Evolutionary conservation across 37 sponge, comb jelly and placozoan species (phyloP).

Genomic region (Spongilla lacustris): DNA sequence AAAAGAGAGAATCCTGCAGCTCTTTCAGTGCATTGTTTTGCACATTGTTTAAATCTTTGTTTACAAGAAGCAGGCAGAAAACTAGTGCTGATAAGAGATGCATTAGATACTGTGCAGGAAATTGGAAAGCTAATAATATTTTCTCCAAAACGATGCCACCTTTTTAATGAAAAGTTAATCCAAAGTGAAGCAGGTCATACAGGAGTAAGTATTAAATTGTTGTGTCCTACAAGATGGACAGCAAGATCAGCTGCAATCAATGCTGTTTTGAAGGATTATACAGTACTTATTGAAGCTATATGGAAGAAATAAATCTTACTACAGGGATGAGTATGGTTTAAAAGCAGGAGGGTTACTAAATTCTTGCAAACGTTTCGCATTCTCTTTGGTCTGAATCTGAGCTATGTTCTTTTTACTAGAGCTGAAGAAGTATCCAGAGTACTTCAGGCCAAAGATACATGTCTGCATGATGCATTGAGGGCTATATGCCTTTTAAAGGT

Average conservation of each 20-base stretch:
- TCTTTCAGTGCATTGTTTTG: constrained; percentile 71
- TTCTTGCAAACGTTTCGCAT: constrained; percentile 54
- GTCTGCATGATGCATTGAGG: constrained; percentile 55
- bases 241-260: constrained; percentile 54
- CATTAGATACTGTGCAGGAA: constrained; percentile 54
- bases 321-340: constrained; percentile 70
- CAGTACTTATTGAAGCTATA: constrained; percentile 18
- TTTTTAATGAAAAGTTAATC: constrained; percentile 31
- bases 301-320: constrained; percentile 62
- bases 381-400: constrained; percentile 61
- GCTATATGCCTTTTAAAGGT: constrained; percentile 41
- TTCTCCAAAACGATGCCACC: constrained; percentile 56
- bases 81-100: constrained; percentile 24
- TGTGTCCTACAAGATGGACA: constrained; percentile 72
- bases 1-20: constrained; percentile 52
- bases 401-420: constrained; percentile 49
- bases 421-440: constrained; percentile 44
- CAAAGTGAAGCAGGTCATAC: neutral
- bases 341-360: constrained; percentile 58
- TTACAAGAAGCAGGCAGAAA: constrained; percentile 61
- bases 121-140: constrained; percentile 37
- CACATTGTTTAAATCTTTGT: constrained; percentile 67
- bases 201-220: constrained; percentile 36
- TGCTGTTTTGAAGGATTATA: constrained; percentile 44
- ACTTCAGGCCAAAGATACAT: constrained; percentile 54